Evolutionary conservation across 2,888 invertebrate species (phyloP).

Genomic region (Phragmatobia fuliginosa): DNA sequence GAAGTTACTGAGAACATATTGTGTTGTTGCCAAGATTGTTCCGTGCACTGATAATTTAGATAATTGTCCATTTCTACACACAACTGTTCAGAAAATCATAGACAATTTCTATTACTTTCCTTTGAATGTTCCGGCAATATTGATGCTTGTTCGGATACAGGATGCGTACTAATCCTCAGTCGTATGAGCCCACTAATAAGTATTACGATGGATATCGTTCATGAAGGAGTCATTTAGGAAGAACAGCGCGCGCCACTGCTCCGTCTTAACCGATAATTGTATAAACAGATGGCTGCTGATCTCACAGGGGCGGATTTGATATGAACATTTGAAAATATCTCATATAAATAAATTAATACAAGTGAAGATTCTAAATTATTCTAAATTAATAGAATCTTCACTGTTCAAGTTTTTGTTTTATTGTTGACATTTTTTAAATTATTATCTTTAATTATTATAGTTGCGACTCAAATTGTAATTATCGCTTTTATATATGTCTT

Average conservation of each 20-base stretch:
- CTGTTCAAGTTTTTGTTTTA: no score
- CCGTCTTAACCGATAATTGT: constrained; percentile 84
- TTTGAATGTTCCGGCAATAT: constrained; percentile 17
- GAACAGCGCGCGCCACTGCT: constrained; percentile 84
- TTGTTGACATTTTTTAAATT: no score
- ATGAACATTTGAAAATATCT: constrained; percentile 29
- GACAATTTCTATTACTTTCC: neutral
- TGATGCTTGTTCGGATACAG: constrained; percentile 53
- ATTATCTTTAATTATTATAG: no score
- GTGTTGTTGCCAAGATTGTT: constrained; percentile 72
- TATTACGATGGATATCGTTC: constrained; percentile 76
- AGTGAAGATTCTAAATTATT: no score
- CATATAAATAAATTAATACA: no score
- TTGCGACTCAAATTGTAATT: no score
- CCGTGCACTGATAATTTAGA: constrained; percentile 69
- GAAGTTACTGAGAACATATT: constrained; percentile 57
- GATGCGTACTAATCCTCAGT: constrained; percentile 72
- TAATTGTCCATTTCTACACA: constrained; percentile 68
- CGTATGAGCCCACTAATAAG: constrained; percentile 74
- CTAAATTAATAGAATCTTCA: no score
- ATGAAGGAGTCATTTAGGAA: constrained; percentile 85
- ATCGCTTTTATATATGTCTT: no score
- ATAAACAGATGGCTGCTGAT: constrained; percentile 84
- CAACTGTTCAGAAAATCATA: neutral
- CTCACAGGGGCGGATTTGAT: constrained; percentile 64